phyloP scores from a whole-genome alignment of 2,888 invertebrate species.

The Pinctada fucata region DNA sequence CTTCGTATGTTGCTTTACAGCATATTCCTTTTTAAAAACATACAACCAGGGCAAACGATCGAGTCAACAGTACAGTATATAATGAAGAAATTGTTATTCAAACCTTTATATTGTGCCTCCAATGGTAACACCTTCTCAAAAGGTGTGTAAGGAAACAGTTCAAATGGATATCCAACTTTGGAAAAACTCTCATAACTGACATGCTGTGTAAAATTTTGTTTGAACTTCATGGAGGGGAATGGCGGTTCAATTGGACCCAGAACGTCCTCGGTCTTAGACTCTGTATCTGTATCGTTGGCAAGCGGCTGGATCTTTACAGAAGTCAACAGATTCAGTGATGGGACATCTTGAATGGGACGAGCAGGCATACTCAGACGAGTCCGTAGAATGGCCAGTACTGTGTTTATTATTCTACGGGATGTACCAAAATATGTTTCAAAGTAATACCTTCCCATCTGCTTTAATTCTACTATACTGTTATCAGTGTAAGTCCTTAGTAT shows the following conservation, averaged over 20 bases:
- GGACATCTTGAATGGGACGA: constrained; percentile 84
- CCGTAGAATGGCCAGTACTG: constrained; percentile 88
- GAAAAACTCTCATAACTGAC: constrained; percentile 55
- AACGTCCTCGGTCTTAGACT: constrained; percentile 83
- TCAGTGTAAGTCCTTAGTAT: constrained; percentile 90
- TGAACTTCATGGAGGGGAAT: constrained; percentile 90
- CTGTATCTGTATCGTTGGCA: constrained; percentile 73
- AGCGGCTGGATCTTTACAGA: constrained; percentile 85
- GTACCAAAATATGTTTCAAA: constrained; percentile 96
- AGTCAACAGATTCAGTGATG: constrained; percentile 90
- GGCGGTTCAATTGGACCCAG: constrained; percentile 95
- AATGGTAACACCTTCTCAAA: constrained; percentile 93
- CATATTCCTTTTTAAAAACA: too few relatives aligned
- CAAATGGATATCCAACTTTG: constrained; percentile 85
- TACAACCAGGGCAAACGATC: too few relatives aligned
- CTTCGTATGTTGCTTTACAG: too few relatives aligned
- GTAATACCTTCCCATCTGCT: constrained; percentile 90
- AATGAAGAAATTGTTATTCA: constrained; percentile 34
- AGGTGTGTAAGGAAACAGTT: constrained; percentile 91
- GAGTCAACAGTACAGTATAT: too few relatives aligned
- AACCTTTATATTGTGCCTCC: constrained; percentile 93
- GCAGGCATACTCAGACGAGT: constrained; percentile 92
- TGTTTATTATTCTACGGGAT: constrained; percentile 89
- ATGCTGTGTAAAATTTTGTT: constrained; percentile 84
- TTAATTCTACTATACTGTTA: constrained; percentile 86